phyloP scores from a whole-genome alignment of 2,113 vertebrate species.

The Asarcornis scutulata region DNA sequence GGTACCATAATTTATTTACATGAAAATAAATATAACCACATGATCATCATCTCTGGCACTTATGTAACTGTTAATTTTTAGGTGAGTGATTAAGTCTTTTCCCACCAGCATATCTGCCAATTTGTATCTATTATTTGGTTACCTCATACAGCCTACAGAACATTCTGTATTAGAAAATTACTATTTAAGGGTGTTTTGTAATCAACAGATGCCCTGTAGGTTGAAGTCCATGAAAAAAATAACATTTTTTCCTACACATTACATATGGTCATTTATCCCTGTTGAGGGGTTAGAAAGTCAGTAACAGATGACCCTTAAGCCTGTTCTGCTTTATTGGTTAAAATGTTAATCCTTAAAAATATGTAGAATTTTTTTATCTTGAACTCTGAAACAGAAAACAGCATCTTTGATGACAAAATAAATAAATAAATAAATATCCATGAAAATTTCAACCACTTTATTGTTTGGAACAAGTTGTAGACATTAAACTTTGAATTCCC shows the following conservation, averaged over 20 bases:
- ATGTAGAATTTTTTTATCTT: neutral
- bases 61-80: neutral
- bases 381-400: neutral
- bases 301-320: neutral
- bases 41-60: neutral
- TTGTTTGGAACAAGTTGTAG: neutral
- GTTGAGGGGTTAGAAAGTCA: neutral
- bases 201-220: neutral
- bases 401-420: neutral
- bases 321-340: neutral
- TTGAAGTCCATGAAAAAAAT: neutral
- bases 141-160: neutral
- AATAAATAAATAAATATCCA: too few relatives aligned
- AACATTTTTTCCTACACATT: neutral
- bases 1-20: neutral
- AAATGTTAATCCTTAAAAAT: neutral
- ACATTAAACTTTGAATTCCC: neutral
- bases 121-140: neutral
- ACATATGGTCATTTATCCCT: neutral
- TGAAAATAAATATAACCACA: neutral
- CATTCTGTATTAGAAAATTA: neutral
- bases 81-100: neutral
- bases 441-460: neutral
- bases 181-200: neutral
- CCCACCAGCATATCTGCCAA: neutral